A percentile compares a stretch with the other conserved stretches of the same genome.
phyloP scores from a whole-genome alignment of 2,113 vertebrate species.

The Odobenus rosmarus region DNA sequence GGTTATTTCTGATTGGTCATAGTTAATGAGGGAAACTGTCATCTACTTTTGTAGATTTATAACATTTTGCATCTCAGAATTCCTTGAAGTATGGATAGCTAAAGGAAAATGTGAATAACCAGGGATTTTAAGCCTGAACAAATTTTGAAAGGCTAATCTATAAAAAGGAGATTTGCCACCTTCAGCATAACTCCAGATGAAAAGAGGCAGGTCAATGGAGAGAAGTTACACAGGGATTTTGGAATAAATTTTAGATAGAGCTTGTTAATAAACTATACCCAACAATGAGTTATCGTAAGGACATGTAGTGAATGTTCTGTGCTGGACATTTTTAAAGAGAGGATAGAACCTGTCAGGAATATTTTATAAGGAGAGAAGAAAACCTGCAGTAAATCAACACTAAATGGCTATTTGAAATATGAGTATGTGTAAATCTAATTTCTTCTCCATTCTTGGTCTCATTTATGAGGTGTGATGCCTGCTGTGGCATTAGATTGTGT shows the following conservation, averaged over 20 bases:
- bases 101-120: background rate
- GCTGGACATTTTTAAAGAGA: constrained; percentile 45
- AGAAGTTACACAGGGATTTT: background rate
- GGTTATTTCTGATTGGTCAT: background rate
- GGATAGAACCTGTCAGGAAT: constrained; percentile 21
- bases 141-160: constrained; percentile 22
- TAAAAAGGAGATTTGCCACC: background rate
- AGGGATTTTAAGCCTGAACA: constrained; percentile 51
- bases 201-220: background rate
- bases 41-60: background rate
- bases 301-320: background rate
- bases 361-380: background rate
- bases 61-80: background rate
- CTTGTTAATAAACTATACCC: background rate
- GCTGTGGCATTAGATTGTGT: constrained; percentile 12
- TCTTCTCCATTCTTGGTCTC: constrained; percentile 39
- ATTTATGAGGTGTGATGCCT: constrained; percentile 18
- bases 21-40: background rate
- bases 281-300: background rate
- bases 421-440: constrained; percentile 55
- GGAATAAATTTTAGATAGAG: background rate
- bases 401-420: background rate
- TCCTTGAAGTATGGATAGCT: background rate
- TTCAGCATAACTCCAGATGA: background rate
- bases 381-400: constrained; percentile 9